Percentiles rank a stretch among this genome's conserved stretches.
Evolutionary conservation across 2,113 vertebrate genomes (phyloP).

Genomic region (Laticauda laticaudata): DNA sequence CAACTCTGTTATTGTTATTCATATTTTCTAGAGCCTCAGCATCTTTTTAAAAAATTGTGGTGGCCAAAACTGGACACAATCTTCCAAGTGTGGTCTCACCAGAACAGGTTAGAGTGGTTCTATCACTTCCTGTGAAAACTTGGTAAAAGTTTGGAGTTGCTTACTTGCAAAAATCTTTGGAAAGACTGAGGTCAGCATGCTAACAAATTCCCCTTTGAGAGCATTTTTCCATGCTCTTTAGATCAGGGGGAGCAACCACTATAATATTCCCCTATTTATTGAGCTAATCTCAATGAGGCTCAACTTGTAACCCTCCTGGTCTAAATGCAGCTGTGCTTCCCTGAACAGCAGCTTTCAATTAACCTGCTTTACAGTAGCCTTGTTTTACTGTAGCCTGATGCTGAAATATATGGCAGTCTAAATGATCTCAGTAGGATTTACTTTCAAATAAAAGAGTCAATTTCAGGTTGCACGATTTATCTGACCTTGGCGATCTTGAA

Average conservation of each 20-base stretch:
- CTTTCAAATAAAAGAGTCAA: background rate
- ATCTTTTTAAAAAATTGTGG: too few relatives aligned
- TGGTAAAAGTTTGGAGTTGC: background rate
- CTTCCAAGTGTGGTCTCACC: background rate
- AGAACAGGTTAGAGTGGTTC: background rate
- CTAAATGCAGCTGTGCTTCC: background rate
- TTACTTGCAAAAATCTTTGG: background rate
- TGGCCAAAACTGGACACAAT: background rate
- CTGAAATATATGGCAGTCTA: background rate
- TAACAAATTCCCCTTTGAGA: background rate
- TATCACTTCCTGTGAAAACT: background rate
- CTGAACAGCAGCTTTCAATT: background rate
- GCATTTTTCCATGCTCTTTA: background rate
- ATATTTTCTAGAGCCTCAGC: too few relatives aligned
- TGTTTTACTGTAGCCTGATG: background rate
- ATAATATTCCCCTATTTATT: background rate
- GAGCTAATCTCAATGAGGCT: background rate
- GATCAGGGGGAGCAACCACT: background rate
- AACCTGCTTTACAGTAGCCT: background rate
- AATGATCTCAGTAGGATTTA: background rate
- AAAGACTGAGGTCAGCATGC: background rate
- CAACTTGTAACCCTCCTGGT: background rate
- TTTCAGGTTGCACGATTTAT: background rate
- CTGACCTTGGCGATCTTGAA: background rate
- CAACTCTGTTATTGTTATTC: too few relatives aligned